Evolutionary conservation across 2,797 vertebrate genomes (phyloP).

Genomic region (Danio kyathit): DNA sequence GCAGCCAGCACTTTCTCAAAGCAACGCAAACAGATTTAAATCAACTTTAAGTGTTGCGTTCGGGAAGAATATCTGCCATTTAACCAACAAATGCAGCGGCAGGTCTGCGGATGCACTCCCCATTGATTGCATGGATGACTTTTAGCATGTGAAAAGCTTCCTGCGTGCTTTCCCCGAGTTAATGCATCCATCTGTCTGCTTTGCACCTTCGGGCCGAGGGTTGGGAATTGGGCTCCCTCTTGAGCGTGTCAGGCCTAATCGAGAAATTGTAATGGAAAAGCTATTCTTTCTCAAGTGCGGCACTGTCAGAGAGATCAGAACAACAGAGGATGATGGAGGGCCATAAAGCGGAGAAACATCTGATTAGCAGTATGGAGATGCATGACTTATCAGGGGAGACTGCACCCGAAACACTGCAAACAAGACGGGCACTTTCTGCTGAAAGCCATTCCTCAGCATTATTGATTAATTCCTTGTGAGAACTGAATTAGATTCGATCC

Average conservation of each 20-base stretch:
- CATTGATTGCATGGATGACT: conserved; percentile 37
- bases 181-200: conserved; percentile 3
- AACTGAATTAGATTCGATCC: conserved; percentile 84
- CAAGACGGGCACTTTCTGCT: conserved; percentile 68
- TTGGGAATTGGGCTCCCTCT: conserved; percentile 59
- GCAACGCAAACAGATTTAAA: conserved; percentile 17
- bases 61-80: conserved; percentile 27
- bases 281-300: conserved; percentile 57
- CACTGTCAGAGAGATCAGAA: conserved; percentile 26
- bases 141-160: conserved; percentile 39
- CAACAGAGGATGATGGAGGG: conserved; percentile 16
- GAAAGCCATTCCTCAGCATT: conserved; percentile 81
- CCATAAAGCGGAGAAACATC: conserved; percentile 20
- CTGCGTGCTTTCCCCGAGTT: conserved; percentile 3
- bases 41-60: conserved; percentile 21
- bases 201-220: conserved; percentile 1
- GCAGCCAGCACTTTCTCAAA: conserved; percentile 1
- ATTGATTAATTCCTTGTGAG: conserved; percentile 79
- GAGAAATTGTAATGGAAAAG: conserved; percentile 61
- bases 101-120: conserved; percentile 35
- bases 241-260: conserved; percentile 47
- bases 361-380: conserved; percentile 43
- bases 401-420: conserved; percentile 46
- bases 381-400: conserved; percentile 39
- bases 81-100: conserved; percentile 1